Percentiles rank a stretch among this genome's conserved stretches.
Evolutionary conservation across 1,140 invertebrate genomes (phyloP).

Genomic region (Bradysia coprophila): DNA sequence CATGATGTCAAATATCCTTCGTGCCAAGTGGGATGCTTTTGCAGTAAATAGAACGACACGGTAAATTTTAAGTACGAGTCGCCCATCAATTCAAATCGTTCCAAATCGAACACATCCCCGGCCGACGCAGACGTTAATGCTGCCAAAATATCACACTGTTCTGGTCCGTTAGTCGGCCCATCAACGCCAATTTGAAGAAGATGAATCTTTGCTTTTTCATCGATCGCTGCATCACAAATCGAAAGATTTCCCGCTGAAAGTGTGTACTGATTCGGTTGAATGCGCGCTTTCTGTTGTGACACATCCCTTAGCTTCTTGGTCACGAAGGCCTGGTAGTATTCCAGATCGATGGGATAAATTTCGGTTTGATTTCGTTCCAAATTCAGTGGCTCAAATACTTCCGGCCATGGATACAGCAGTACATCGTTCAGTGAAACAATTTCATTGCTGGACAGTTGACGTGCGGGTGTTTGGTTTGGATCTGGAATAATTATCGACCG

Average conservation of each 20-base stretch:
- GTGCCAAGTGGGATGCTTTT: constrained; percentile 41
- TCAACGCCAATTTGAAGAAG: background rate
- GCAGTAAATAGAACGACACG: constrained; percentile 49
- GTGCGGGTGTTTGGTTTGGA: background rate
- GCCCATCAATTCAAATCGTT: constrained; percentile 69
- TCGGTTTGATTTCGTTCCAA: constrained; percentile 34
- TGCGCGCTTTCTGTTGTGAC: background rate
- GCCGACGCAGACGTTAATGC: constrained; percentile 53
- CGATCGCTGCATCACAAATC: background rate
- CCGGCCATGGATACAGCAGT: constrained; percentile 11
- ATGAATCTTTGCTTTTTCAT: background rate
- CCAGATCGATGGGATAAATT: constrained; percentile 41
- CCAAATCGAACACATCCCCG: constrained; percentile 63
- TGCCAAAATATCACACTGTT: constrained; percentile 27
- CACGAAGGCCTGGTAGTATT: constrained; percentile 31
- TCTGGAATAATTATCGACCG: background rate
- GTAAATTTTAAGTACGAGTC: constrained; percentile 79
- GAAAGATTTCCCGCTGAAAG: background rate
- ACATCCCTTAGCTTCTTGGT: background rate
- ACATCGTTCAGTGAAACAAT: background rate
- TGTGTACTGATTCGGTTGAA: background rate
- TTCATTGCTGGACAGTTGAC: background rate
- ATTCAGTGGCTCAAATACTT: constrained; percentile 42
- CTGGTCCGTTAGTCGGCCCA: constrained; percentile 6
- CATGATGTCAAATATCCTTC: constrained; percentile 63